Evolutionary conservation across 1,140 invertebrate species (phyloP).

Genomic region (Neodiprion pinetum): DNA sequence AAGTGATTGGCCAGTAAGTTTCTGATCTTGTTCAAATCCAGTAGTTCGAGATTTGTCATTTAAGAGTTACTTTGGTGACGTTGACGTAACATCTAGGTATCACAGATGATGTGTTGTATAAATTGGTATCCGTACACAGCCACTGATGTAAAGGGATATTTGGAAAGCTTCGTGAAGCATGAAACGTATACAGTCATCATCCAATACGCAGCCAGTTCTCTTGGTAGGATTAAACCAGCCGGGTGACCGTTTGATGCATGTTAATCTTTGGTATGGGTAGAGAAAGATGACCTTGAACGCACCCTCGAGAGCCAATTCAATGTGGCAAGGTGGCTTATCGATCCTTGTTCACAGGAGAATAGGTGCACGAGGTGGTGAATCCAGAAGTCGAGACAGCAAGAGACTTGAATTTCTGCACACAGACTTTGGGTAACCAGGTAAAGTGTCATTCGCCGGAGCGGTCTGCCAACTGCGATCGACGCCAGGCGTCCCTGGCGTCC

Average conservation of each 20-base stretch:
- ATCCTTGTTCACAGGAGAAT: neutral
- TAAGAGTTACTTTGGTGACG: no score
- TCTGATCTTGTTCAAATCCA: no score
- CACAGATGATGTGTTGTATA: no score
- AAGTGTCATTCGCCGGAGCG: conserved; percentile 46
- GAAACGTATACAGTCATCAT: no score
- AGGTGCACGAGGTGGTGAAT: neutral
- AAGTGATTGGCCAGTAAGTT: no score
- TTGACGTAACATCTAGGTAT: no score
- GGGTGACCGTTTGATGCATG: neutral
- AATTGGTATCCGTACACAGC: no score
- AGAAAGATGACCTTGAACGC: neutral
- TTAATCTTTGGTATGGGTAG: neutral
- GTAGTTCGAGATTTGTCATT: no score
- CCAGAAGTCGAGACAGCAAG: conserved; percentile 37
- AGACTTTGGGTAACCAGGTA: conserved; percentile 14
- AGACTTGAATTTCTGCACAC: conserved; percentile 42
- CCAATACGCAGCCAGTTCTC: neutral
- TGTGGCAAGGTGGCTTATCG: neutral
- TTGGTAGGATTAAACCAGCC: neutral
- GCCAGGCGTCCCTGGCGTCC: conserved; percentile 20
- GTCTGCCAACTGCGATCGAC: conserved; percentile 27
- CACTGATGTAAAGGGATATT: no score
- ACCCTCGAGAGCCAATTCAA: neutral
- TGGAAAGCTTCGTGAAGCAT: no score